Evolutionary conservation across 2,113 vertebrate genomes (phyloP).

Genomic region (Dolichotis patagonum): DNA sequence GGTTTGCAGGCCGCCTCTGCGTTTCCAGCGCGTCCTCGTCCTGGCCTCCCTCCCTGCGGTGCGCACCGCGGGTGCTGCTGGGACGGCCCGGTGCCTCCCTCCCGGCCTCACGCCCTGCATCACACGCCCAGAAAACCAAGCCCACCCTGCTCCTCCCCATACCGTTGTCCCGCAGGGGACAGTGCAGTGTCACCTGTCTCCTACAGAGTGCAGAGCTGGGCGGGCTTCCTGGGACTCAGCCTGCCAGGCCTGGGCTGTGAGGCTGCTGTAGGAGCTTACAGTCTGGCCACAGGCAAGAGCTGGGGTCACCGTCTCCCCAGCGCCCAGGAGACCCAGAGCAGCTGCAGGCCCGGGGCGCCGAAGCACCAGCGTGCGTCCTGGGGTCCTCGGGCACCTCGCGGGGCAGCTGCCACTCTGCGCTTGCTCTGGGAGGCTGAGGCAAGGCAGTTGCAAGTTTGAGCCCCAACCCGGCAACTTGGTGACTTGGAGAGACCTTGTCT

Average conservation of each 20-base stretch:
- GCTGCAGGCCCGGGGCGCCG: not conserved
- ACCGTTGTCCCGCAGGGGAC: no score
- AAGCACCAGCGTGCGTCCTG: rapidly evolving
- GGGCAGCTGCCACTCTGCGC: not conserved
- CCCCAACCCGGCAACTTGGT: not conserved
- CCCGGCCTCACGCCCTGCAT: no score
- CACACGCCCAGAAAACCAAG: no score
- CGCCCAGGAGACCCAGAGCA: not conserved
- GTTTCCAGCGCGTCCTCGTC: no score
- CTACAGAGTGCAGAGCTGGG: not conserved
- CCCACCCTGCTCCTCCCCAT: no score
- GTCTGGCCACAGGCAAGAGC: no score
- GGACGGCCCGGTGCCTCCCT: no score
- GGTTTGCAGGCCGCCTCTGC: no score
- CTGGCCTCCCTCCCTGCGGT: no score
- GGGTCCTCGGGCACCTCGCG: rapidly evolving
- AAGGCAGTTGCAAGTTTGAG: not conserved
- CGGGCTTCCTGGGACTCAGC: not conserved
- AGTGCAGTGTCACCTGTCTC: no score
- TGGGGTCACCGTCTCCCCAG: no score
- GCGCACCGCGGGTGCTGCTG: no score
- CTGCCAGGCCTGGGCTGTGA: not conserved
- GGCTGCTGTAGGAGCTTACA: not conserved
- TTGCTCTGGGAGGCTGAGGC: not conserved
- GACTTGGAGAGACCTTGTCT: not conserved